A percentile compares a stretch with the other conserved stretches of the same genome.
Evolutionary conservation across 2,113 vertebrate species (phyloP).

Genomic region (Numida meleagris): DNA sequence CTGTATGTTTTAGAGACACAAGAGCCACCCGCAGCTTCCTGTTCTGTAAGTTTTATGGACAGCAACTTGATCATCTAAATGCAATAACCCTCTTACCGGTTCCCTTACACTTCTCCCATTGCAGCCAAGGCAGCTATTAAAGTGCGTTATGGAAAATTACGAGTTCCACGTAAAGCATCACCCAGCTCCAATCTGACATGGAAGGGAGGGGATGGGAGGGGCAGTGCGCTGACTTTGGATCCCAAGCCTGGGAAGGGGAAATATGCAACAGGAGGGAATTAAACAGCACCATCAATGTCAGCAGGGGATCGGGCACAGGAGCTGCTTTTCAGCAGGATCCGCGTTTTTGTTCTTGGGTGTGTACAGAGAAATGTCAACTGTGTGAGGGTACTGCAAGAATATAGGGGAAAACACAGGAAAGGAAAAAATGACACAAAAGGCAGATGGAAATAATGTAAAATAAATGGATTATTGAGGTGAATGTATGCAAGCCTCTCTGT

Average conservation of each 20-base stretch:
- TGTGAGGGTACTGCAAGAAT: neutral
- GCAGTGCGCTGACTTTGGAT: neutral
- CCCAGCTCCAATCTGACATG: neutral
- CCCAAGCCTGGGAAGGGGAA: neutral
- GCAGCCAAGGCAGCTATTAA: neutral
- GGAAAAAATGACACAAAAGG: neutral
- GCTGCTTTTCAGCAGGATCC: neutral
- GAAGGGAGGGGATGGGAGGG: neutral
- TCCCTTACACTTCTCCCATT: neutral
- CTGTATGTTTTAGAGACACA: neutral
- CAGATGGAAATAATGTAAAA: neutral
- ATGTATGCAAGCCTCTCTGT: neutral
- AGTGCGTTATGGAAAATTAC: neutral
- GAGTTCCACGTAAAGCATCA: neutral
- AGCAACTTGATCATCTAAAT: neutral
- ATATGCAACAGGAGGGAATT: neutral
- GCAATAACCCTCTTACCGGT: neutral
- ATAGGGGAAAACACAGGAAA: neutral
- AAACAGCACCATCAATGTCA: neutral
- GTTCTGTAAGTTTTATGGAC: neutral
- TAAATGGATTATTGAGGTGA: fast-evolving
- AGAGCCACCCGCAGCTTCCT: neutral
- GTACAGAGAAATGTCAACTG: neutral
- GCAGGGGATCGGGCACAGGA: neutral
- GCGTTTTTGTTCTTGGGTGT: neutral